These are phyloP conservation scores for Halyomorpha halys DNA, from an alignment of 1,140 invertebrate genomes.

Conservation along the genomic window DNA sequence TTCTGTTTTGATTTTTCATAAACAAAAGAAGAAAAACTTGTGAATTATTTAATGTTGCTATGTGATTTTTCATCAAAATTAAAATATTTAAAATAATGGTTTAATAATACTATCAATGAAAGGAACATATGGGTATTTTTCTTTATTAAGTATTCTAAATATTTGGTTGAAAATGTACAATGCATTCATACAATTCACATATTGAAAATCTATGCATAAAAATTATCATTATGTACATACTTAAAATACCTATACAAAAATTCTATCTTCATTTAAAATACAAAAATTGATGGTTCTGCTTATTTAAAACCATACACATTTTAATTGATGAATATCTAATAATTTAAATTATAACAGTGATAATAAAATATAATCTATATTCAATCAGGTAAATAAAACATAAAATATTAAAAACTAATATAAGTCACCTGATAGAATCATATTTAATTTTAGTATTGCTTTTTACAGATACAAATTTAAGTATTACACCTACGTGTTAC, in stretches of 20 bases:
- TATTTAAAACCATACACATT: conserved; percentile 11
- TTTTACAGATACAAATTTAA: conserved; percentile 17
- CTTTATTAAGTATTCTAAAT: conserved; percentile 19
- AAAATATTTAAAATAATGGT: no score
- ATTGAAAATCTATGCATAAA: conserved; percentile 23
- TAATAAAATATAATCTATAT: conserved; percentile 16
- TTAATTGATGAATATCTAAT: conserved; percentile 18
- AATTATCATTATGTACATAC: conserved; percentile 23
- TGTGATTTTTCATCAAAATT: no score
- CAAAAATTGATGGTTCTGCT: conserved; percentile 19
- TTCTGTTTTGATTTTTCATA: no score
- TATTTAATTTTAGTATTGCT: conserved; percentile 22
- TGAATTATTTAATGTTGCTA: no score
- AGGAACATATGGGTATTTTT: no score
- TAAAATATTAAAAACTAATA: not conserved
- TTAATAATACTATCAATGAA: no score
- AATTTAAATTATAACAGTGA: conserved; percentile 14
- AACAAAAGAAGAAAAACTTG: no score
- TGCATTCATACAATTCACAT: conserved; percentile 13
- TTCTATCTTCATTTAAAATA: conserved; percentile 22
- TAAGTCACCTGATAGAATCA: not conserved
- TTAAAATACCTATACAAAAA: conserved; percentile 24
- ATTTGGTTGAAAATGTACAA: conserved; percentile 25
- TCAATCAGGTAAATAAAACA: not conserved
- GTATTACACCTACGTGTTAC: conserved; percentile 3